Conservation (phyloP, 1,140 invertebrate genomes). For the Druon quercuslanigerum region DNA sequence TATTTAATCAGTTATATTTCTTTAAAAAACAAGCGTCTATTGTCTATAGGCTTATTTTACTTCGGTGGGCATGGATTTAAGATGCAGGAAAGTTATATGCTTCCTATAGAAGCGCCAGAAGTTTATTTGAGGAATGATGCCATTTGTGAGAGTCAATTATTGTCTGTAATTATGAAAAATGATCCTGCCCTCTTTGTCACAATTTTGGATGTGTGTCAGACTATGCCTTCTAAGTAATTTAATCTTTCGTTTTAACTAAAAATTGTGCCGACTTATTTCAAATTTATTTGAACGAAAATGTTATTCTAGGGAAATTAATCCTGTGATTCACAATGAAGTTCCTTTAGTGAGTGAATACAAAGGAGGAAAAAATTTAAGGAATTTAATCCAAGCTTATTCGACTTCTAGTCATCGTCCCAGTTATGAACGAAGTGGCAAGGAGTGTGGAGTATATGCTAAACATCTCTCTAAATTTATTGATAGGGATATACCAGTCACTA, state of each 20-base stretch:
- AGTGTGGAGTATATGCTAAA: slow-evolving; percentile 62
- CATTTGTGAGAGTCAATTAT: slow-evolving; percentile 67
- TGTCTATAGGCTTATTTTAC: slow-evolving; percentile 64
- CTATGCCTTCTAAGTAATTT: slow-evolving; percentile 58
- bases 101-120: slow-evolving; percentile 65
- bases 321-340: slow-evolving; percentile 61
- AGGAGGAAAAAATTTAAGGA: slow-evolving; percentile 61
- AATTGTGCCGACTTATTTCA: no score
- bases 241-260: not conserved
- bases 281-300: slow-evolving; percentile 22
- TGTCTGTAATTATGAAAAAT: slow-evolving; percentile 57
- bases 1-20: no score
- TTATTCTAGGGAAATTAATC: slow-evolving; percentile 62
- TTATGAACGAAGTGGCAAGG: slow-evolving; percentile 58
- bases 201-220: slow-evolving; percentile 70
- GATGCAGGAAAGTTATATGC: slow-evolving; percentile 69
- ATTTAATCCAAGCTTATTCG: slow-evolving; percentile 67
- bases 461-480: slow-evolving; percentile 64
- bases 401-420: slow-evolving; percentile 64
- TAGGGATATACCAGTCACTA: slow-evolving; percentile 59
- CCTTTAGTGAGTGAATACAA: slow-evolving; percentile 62
- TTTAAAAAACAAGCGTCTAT: slow-evolving; percentile 19
- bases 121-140: slow-evolving; percentile 61
- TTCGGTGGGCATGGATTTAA: slow-evolving; percentile 72
- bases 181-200: slow-evolving; percentile 66